Evolutionary conservation across 2,888 invertebrate species (phyloP).

Genomic region (Aporophyla nigra): DNA sequence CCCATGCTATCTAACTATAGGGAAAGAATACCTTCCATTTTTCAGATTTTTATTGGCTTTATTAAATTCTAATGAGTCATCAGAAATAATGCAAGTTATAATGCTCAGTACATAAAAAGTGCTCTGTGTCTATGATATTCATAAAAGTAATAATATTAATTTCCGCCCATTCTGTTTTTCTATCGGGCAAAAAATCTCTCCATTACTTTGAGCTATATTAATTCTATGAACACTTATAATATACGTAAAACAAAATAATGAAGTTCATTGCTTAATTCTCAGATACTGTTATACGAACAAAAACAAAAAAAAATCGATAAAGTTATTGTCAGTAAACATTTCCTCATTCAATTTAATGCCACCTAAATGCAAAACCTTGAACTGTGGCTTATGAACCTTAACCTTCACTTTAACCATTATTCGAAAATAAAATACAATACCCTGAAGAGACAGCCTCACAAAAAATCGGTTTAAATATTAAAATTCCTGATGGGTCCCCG

Average conservation of each 20-base stretch:
- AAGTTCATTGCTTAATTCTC: no score
- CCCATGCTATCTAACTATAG: background rate
- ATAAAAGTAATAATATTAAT: no score
- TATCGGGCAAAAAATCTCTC: no score
- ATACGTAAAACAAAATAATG: background rate
- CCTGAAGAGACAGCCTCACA: background rate
- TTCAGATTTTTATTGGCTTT: background rate
- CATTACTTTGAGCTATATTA: no score
- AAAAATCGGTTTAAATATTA: conserved; percentile 8
- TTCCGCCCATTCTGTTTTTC: no score
- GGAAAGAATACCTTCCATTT: background rate
- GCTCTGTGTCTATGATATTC: no score
- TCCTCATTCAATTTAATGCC: background rate
- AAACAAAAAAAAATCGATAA: background rate
- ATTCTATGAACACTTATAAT: background rate
- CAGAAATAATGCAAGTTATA: no score
- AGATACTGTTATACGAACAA: background rate
- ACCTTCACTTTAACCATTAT: background rate
- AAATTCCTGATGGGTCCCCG: conserved; percentile 23
- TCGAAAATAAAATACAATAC: conserved; percentile 16
- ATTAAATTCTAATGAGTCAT: background rate
- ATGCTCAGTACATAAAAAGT: no score
- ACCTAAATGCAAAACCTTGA: background rate
- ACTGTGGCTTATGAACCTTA: background rate
- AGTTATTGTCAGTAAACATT: background rate